Evolutionary conservation across 2,888 invertebrate genomes (phyloP), one percentile per base, ranked within the genome.

Genomic region (Melinopterus prodromus): DNA sequence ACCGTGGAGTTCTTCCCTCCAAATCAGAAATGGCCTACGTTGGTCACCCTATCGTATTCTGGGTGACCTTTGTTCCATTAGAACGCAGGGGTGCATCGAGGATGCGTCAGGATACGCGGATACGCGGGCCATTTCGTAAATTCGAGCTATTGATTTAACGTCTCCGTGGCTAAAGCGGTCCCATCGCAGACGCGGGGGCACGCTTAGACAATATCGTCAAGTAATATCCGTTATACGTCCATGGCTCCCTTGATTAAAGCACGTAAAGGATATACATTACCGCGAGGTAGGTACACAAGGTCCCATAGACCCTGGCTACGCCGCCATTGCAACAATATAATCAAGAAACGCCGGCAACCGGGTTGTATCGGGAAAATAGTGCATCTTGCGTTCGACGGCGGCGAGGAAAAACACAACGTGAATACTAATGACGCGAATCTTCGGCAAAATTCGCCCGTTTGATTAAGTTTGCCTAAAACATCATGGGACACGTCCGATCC

Each of bases 241-340:
- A 81, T 84, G 83, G 84, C 84, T 84, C 84, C 80, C 84, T 86
- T 88, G 87, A 88, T 88, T 88, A 87, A 87, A 87, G 87, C 87
- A 88, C 87, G 87, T 88, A 87, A 86, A 82, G 85, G 86, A 85
- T 86, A 86, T 87, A 87, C 85, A 85, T 87, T 86, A 86, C 84
- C 77, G 81, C 78, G 81, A 85, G 82, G 77, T 37, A 37, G 53
- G 53, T 53, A 53, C 53, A 53, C 53, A 53, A 53, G 53, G 53
- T 53, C 53, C 53, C 12, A 53, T 53, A 53, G 53, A 53, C 53
- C 53, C 53, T 6, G 53, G 53, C 53, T 7, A 2, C 53, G 2
- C 53, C 53, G 53, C 53, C 53, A 53, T 53, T 53, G 53, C 53
- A 53, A 26, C 35, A 37, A 37, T 74, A 74, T 74, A 74, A 74